A percentile compares a stretch with the other conserved stretches of the same genome.
Conservation (phyloP, 2,888 invertebrate species). For the Cephus runcator region DNA sequence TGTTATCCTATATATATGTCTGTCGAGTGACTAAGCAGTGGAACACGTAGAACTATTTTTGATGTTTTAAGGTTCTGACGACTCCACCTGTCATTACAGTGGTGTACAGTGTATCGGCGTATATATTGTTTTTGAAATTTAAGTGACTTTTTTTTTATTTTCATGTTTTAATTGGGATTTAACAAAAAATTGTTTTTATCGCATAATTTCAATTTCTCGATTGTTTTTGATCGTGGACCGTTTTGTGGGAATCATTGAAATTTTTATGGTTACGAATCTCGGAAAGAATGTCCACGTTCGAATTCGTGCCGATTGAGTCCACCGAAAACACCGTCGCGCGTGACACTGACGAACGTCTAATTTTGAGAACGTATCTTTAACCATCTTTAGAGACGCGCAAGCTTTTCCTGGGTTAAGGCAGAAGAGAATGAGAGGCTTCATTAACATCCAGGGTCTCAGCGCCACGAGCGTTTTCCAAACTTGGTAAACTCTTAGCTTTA, state of each 20-base stretch:
- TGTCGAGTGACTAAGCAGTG: background rate
- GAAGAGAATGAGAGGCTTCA: background rate
- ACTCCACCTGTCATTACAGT: background rate
- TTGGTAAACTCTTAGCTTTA: background rate
- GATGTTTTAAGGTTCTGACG: background rate
- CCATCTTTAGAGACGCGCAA: background rate
- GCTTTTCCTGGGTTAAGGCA: background rate
- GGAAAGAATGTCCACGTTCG: background rate
- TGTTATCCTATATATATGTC: background rate
- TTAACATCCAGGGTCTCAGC: background rate
- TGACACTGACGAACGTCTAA: conserved; percentile 8
- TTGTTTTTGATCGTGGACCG: background rate
- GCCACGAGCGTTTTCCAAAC: background rate
- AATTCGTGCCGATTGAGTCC: background rate
- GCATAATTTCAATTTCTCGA: background rate
- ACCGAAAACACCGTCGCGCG: background rate
- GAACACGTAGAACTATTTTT: background rate
- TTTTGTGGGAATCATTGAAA: background rate
- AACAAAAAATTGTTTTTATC: no score
- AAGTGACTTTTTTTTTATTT: background rate
- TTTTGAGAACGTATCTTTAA: background rate
- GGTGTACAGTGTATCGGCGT: background rate
- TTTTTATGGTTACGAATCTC: background rate
- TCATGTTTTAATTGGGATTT: no score
- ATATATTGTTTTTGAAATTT: background rate